These are phyloP conservation scores for Rhineura floridana DNA, from an alignment of 2,113 vertebrate species.

Conservation along the genomic window DNA sequence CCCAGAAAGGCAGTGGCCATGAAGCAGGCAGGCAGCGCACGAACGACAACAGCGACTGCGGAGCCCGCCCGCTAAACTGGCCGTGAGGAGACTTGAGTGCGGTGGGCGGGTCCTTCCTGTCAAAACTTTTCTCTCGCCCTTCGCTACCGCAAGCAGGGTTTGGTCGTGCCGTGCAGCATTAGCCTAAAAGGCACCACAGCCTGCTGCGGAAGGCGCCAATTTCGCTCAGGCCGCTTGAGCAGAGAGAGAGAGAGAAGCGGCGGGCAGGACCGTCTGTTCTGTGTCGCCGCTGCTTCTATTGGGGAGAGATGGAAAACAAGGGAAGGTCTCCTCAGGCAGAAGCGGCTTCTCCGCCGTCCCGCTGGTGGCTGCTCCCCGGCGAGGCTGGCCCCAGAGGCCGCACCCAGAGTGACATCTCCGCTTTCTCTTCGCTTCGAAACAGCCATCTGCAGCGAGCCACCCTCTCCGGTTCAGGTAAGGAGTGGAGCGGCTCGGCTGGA, in stretches of 20 bases:
- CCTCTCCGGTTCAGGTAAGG: constrained; percentile 80
- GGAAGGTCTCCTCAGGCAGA: constrained; percentile 14
- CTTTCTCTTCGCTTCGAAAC: constrained; percentile 64
- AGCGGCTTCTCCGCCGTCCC: background rate
- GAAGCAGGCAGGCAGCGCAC: background rate
- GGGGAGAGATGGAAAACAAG: background rate
- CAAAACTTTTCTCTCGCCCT: constrained; percentile 73
- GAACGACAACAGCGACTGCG: background rate
- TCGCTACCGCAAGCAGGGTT: constrained; percentile 39
- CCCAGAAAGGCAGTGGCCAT: background rate
- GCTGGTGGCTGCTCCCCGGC: constrained; percentile 40
- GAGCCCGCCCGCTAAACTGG: background rate
- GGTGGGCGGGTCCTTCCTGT: constrained; percentile 78
- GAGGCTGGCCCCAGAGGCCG: constrained; percentile 72
- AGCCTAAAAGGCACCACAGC: background rate
- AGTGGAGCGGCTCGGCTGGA: no score
- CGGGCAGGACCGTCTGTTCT: background rate
- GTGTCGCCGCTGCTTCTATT: background rate
- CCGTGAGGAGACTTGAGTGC: constrained; percentile 36
- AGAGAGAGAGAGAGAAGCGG: no score
- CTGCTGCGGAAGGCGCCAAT: background rate
- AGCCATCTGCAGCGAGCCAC: constrained; percentile 68
- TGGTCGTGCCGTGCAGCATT: background rate
- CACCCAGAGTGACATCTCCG: constrained; percentile 79
- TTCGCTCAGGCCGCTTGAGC: background rate